Percentiles rank a stretch among this genome's conserved stretches.
Conservation (phyloP, 2,797 vertebrate genomes). For the Apogon hyalosoma region DNA sequence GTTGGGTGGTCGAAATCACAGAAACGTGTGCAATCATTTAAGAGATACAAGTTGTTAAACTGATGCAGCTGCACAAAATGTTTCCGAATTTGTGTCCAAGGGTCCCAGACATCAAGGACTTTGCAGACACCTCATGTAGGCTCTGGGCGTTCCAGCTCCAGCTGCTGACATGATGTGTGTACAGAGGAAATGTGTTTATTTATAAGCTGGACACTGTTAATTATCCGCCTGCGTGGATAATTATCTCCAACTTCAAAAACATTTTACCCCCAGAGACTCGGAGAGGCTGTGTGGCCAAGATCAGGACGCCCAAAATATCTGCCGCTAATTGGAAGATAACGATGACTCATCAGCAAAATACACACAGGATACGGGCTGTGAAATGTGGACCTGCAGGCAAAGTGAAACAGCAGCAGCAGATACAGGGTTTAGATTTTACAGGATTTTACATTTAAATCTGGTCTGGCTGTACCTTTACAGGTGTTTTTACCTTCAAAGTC, state of each 20-base stretch:
- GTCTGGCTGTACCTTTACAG: too few species aligned
- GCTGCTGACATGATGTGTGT: conserved; percentile 27
- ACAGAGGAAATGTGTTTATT: conserved; percentile 67
- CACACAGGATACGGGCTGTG: neutral
- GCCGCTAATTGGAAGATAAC: conserved; percentile 74
- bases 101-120: neutral
- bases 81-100: too few species aligned
- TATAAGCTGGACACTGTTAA: conserved; percentile 74
- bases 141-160: neutral
- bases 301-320: conserved; percentile 53
- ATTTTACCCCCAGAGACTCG: conserved; percentile 54
- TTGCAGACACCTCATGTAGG: neutral
- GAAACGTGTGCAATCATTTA: too few species aligned
- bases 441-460: neutral
- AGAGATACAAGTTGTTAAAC: too few species aligned
- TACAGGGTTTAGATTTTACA: neutral
- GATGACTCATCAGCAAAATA: conserved; percentile 53
- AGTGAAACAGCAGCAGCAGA: neutral
- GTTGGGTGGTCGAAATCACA: too few species aligned
- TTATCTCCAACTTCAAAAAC: conserved; percentile 85
- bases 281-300: conserved; percentile 64
- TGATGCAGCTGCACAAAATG: too few species aligned
- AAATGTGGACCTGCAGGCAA: neutral
- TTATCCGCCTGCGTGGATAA: conserved; percentile 71
- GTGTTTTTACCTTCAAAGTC: too few species aligned